Conservation (phyloP, 2,888 invertebrate genomes). For the Sialis fuliginosa region DNA sequence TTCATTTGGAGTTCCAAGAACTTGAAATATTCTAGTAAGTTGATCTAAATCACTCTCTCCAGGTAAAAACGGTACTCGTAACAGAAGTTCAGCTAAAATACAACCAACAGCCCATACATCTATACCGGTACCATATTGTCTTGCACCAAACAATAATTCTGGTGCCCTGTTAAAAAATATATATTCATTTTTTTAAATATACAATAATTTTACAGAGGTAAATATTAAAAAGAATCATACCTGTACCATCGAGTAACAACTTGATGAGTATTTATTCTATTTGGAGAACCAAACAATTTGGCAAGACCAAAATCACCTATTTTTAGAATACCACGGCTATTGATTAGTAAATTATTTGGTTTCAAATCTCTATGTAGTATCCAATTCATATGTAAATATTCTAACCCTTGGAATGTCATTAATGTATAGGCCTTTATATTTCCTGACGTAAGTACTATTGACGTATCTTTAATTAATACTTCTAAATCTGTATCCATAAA, state of each 20-base stretch:
- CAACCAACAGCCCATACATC: slow-evolving; percentile 99
- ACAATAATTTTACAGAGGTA: too few relatives aligned
- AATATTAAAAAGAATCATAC: slow-evolving; percentile 20
- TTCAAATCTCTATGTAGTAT: slow-evolving; percentile 96
- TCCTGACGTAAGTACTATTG: slow-evolving; percentile 72
- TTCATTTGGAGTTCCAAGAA: slow-evolving; percentile 82
- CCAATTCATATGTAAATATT: slow-evolving; percentile 91
- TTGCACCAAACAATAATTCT: slow-evolving; percentile 87
- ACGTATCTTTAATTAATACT: slow-evolving; percentile 76
- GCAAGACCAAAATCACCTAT: slow-evolving; percentile 99
- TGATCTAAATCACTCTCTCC: slow-evolving; percentile 97
- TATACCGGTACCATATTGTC: slow-evolving; percentile 86
- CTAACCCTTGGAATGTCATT: slow-evolving; percentile 86
- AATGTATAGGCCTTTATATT: slow-evolving; percentile 93
- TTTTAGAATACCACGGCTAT: slow-evolving; percentile 81
- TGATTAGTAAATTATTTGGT: slow-evolving; percentile 94
- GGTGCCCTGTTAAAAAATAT: slow-evolving; percentile 43
- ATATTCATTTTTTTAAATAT: slow-evolving; percentile 1
- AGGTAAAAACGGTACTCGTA: slow-evolving; percentile 85
- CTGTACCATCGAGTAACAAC: slow-evolving; percentile 92
- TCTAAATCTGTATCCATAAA: slow-evolving; percentile 99
- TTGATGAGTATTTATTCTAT: slow-evolving; percentile 90
- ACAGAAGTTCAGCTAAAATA: slow-evolving; percentile 82
- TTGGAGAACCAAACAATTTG: slow-evolving; percentile 93
- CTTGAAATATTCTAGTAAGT: slow-evolving; percentile 84